phyloP scores from a whole-genome alignment of 2,888 invertebrate species.

The Baccha elongata region DNA sequence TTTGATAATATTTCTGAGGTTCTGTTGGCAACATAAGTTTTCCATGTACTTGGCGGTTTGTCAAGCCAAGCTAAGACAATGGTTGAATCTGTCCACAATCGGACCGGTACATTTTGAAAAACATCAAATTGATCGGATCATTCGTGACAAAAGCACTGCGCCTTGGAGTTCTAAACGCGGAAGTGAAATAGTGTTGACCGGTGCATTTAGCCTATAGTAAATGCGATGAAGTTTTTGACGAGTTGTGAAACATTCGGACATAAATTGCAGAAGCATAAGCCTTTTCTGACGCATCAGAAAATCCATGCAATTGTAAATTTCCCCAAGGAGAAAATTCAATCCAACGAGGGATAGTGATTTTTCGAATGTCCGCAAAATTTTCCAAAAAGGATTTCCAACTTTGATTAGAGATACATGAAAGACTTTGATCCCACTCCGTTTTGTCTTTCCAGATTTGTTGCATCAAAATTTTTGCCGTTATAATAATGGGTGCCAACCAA shows the following conservation, averaged over 20 bases:
- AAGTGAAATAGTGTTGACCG: constrained; percentile 27
- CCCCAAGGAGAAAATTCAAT: constrained; percentile 17
- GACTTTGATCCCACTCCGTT: constrained; percentile 43
- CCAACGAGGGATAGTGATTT: constrained; percentile 49
- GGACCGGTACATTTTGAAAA: background rate
- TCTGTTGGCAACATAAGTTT: constrained; percentile 54
- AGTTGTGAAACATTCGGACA: background rate
- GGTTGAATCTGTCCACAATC: constrained; percentile 23
- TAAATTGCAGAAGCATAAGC: constrained; percentile 38
- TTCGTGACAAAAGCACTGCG: constrained; percentile 25
- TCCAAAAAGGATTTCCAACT: constrained; percentile 25
- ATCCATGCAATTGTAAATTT: constrained; percentile 38
- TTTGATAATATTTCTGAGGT: constrained; percentile 11
- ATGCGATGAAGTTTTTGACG: background rate
- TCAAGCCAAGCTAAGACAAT: constrained; percentile 34
- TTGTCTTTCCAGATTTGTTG: constrained; percentile 31
- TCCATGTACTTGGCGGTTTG: constrained; percentile 22
- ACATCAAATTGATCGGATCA: background rate
- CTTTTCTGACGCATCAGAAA: constrained; percentile 59
- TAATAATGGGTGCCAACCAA: constrained; percentile 20
- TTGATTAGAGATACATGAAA: background rate
- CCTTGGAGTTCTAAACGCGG: constrained; percentile 39
- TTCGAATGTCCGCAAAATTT: constrained; percentile 3
- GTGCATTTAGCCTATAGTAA: too few species aligned
- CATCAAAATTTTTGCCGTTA: constrained; percentile 1